These are phyloP conservation scores for Phocoena sinus DNA, from an alignment of 2,113 vertebrate species.

Conservation along the genomic window DNA sequence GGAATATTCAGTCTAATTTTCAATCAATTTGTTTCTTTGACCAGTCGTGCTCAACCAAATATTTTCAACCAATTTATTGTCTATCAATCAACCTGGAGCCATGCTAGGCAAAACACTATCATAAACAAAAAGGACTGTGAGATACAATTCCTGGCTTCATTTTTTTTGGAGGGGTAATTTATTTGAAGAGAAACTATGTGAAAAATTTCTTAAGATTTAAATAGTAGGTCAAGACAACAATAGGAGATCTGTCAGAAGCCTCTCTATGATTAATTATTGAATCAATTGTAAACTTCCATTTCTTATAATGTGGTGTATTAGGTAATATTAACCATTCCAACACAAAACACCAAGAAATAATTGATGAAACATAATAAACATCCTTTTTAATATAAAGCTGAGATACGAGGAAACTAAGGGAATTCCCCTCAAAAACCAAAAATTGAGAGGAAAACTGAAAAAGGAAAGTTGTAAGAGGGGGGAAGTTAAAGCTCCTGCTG, in stretches of 20 bases:
- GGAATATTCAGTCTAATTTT: conserved; percentile 11
- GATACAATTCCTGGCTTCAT: not conserved
- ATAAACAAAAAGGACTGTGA: not conserved
- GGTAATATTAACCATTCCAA: conserved; percentile 4
- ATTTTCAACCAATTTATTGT: conserved; percentile 47
- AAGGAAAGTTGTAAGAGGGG: not conserved
- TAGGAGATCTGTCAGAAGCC: not conserved
- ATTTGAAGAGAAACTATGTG: conserved; percentile 35
- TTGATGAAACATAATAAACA: not conserved
- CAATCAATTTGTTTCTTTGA: conserved; percentile 23
- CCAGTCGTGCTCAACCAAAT: conserved; percentile 1
- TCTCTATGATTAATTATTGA: conserved; percentile 8
- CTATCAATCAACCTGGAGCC: not conserved
- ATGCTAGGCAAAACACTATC: not conserved
- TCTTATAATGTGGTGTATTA: not conserved
- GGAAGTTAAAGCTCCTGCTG: not conserved
- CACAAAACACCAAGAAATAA: not conserved
- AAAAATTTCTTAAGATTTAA: conserved; percentile 10
- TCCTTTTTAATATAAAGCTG: not conserved
- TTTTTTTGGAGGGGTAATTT: not conserved
- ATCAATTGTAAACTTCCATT: not conserved
- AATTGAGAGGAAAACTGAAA: not conserved
- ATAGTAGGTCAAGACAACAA: conserved; percentile 18
- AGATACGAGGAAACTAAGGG: not conserved
- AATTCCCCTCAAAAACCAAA: not conserved